Conservation (phyloP, 1,140 invertebrate genomes). For the Reticulitermes speratus region DNA sequence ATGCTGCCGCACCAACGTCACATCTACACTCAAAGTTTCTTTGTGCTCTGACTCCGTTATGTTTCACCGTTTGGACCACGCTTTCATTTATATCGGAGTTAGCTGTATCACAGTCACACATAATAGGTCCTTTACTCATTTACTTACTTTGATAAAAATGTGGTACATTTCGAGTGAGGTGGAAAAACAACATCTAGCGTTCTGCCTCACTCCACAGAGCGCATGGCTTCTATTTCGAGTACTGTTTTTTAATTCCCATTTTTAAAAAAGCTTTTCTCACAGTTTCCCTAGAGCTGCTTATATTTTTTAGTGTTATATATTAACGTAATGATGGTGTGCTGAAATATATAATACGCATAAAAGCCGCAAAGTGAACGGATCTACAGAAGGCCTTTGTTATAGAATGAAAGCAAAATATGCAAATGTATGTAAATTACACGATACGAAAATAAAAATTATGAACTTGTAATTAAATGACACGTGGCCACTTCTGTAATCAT, state of each 20-base stretch:
- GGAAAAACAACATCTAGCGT: background rate
- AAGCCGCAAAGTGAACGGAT: background rate
- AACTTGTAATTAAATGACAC: constrained; percentile 6
- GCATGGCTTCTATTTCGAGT: background rate
- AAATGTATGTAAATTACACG: constrained; percentile 3
- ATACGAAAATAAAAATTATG: background rate
- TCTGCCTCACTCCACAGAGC: background rate
- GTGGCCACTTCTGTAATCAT: background rate
- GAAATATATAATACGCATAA: background rate
- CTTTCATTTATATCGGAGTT: background rate
- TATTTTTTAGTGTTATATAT: background rate
- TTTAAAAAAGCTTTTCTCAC: background rate
- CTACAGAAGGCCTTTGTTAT: background rate
- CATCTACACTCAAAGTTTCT: no score
- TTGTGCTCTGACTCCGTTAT: no score
- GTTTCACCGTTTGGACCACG: no score
- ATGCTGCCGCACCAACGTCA: no score
- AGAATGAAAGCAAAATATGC: background rate
- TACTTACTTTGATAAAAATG: background rate
- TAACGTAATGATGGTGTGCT: background rate
- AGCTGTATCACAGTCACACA: background rate
- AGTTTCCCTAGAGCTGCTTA: background rate
- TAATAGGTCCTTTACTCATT: background rate
- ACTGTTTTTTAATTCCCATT: background rate
- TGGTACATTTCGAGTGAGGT: background rate